Evolutionary conservation across 2,113 vertebrate species (phyloP).

Genomic region (Oriolus oriolus): DNA sequence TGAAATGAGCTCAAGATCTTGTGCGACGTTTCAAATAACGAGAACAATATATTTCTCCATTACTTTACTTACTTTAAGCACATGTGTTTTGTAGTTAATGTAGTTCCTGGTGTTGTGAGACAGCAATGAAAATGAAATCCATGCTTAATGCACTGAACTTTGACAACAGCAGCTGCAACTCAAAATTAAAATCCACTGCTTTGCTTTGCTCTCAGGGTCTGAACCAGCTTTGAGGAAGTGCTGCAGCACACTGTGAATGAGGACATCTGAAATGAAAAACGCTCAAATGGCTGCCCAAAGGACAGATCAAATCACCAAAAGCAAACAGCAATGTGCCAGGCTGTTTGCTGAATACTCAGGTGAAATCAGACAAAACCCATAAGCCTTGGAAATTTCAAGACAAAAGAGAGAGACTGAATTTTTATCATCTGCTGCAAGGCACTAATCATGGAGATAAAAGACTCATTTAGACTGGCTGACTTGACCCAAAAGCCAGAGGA

Average conservation of each 20-base stretch:
- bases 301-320: conserved; percentile 42
- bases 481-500: background rate
- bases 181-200: conserved; percentile 50
- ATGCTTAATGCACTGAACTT: conserved; percentile 52
- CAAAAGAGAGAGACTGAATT: background rate
- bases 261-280: background rate
- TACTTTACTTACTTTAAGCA: conserved; percentile 16
- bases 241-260: background rate
- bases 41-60: conserved; percentile 21
- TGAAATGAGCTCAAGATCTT: conserved; percentile 6
- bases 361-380: background rate
- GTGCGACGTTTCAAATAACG: conserved; percentile 1
- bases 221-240: background rate
- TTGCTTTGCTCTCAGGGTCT: conserved; percentile 19
- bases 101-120: conserved; percentile 26
- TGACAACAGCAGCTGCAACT: conserved; percentile 53
- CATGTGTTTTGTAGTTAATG: conserved; percentile 32
- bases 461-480: background rate
- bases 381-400: conserved; percentile 21
- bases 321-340: background rate
- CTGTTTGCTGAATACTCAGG: conserved; percentile 10
- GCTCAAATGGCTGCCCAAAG: background rate
- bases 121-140: conserved; percentile 29
- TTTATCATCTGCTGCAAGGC: background rate
- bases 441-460: background rate